Percentiles rank a stretch among this genome's conserved stretches.
Conservation (phyloP, 2,888 invertebrate genomes). For the Napeogenes inachia region DNA sequence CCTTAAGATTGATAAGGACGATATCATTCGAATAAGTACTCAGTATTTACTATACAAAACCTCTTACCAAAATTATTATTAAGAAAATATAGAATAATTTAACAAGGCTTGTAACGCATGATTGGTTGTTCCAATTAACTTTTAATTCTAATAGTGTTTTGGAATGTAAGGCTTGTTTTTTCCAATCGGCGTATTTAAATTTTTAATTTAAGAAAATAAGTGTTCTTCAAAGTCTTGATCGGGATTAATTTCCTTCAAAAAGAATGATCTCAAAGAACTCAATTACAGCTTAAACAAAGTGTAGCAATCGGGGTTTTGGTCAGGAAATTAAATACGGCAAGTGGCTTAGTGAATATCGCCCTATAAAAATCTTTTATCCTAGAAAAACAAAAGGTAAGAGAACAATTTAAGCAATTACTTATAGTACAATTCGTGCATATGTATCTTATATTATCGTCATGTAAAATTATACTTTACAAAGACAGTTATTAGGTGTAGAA, state of each 20-base stretch:
- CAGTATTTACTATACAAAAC: conserved; percentile 3
- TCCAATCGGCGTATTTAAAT: conserved; percentile 35
- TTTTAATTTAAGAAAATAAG: conserved; percentile 46
- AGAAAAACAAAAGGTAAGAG: conserved; percentile 62
- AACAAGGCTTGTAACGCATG: conserved; percentile 11
- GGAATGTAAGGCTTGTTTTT: conserved; percentile 11
- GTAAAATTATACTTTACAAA: conserved; percentile 56
- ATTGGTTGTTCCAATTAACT: not conserved
- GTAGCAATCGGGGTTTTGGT: conserved; percentile 60
- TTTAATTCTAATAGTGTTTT: conserved; percentile 1
- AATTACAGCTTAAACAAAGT: conserved; percentile 73
- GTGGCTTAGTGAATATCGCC: conserved; percentile 56
- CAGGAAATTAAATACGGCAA: conserved; percentile 70
- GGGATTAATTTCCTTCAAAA: conserved; percentile 69
- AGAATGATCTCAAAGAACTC: conserved; percentile 66
- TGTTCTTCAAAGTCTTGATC: conserved; percentile 40
- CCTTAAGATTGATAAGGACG: conserved; percentile 58
- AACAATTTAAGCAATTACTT: conserved; percentile 58
- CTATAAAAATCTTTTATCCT: conserved; percentile 64
- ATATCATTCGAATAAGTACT: conserved; percentile 41
- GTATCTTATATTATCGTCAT: conserved; percentile 48
- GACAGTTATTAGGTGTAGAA: conserved; percentile 48
- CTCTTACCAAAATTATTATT: conserved; percentile 1
- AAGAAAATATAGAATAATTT: not conserved
- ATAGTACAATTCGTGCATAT: conserved; percentile 51